Evolutionary conservation across 1,140 invertebrate species (phyloP), one percentile per base, ranked within the genome.

Genomic region (Steinernema khuongi): DNA sequence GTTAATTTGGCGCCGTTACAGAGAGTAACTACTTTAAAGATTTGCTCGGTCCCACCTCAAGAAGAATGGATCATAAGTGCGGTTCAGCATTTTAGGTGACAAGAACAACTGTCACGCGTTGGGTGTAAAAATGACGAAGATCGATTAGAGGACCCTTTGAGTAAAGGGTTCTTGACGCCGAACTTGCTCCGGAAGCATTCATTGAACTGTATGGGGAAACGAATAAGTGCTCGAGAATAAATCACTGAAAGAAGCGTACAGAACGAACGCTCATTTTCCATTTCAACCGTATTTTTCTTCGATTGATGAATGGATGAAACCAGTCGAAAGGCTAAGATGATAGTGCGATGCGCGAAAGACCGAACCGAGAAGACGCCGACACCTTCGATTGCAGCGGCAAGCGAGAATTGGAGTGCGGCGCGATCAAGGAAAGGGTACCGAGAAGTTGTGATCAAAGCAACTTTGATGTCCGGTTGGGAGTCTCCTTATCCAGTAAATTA

Each of bases 251-350:
- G 50, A 60, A 60, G 22, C 50, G 22, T 22, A 60, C 50, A 60
- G 50, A 60, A 60, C 50, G 50, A 60, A 60, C 50, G 50, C 26
- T 60, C 50, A 60, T 11, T 60, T 60, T 60, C 50, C 50, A 60
- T 60, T 60, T 60, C 50, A 60, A 60, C 50, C 50, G 50, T 60
- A 60, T 60, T 60, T 60, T 60, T 60, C 50, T 11, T 22, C 50
- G 50, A n/a, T 60, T 60, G 50, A 60, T 60, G 50, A 60, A 60
- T 60, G 50, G 22, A 60, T 60, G 11, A 60, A 60, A 60, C 50
- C 50, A 60, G 50, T 60, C 50, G 50, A 60, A 60, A 60, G 50
- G 50, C 50, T 60, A 60, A 60, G 50, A 60, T 60, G 50, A 60
- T 60, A 60, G 11, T 60, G 50, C 50, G 50, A 60, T 60, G 50